Evolutionary conservation across 2,113 vertebrate genomes (phyloP).

Genomic region (Gambusia holbrooki): DNA sequence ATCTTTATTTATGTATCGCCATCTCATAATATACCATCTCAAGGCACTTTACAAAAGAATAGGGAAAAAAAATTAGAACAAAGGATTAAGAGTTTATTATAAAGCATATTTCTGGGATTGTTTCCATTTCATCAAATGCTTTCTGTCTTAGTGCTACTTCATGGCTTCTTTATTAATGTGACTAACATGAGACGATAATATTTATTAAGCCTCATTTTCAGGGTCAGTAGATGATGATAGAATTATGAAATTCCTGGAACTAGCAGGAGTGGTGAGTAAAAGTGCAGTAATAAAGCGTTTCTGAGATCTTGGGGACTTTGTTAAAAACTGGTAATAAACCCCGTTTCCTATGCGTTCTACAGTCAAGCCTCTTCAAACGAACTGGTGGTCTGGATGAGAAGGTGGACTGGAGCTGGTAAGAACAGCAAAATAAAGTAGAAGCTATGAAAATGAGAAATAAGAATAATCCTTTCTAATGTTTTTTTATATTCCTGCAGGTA

Average conservation of each 20-base stretch:
- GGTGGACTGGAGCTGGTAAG: constrained; percentile 97
- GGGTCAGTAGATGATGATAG: constrained; percentile 91
- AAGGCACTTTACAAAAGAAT: no score
- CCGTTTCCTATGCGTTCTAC: constrained; percentile 38
- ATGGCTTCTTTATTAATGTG: neutral
- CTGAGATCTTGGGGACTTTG: neutral
- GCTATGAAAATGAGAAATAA: neutral
- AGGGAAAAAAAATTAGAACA: no score
- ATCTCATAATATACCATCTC: no score
- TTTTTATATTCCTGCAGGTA: constrained; percentile 81
- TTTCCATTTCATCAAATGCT: neutral
- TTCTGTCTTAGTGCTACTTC: neutral
- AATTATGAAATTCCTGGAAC: constrained; percentile 88
- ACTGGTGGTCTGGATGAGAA: constrained; percentile 89
- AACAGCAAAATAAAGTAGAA: neutral
- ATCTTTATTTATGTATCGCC: no score
- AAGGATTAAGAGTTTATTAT: neutral
- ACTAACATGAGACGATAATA: neutral
- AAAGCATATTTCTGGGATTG: neutral
- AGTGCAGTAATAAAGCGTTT: neutral
- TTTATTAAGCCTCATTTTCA: constrained; percentile 48
- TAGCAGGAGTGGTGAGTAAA: constrained; percentile 89
- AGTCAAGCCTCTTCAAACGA: constrained; percentile 87
- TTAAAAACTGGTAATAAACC: neutral
- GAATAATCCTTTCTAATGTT: neutral